Evolutionary conservation across 2,113 vertebrate genomes (phyloP), one percentile per base, ranked within the genome.

Genomic region (Salvelinus sp.): DNA sequence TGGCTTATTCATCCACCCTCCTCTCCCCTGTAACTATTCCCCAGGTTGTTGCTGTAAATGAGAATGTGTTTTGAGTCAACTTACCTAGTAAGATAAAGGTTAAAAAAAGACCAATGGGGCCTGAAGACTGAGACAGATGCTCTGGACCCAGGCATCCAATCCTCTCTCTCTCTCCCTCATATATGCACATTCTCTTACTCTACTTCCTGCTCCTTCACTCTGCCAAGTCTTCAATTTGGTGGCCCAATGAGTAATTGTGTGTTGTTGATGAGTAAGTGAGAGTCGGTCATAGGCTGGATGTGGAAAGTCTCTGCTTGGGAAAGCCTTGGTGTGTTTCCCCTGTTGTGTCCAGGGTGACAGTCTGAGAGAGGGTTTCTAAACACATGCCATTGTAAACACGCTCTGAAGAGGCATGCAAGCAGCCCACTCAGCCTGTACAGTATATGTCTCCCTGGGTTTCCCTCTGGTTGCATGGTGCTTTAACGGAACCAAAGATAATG

Each of bases 151-250:
- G 76, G 77, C 76, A 85, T 68, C 57, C 82, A 77, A 77, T 89
- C 83, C 81, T 75, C 48, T 28, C 48, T 33, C 2, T 47, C 67
- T 47, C 20, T 44, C 33, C 47, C 38, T 44, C 4, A 10, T 20
- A 20, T 18, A 27, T 3, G 28, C 2, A 18, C 64, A 3, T 44
- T 48, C 18, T 33, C 79, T 89, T 20, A 33, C 83, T 81, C 2
- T 10, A 25, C 14, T 47, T 23, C 54, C 2, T 70, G 78, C 78
- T 66, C 77, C 54, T 18, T 72, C 70, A 54, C 18, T 47, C 77
- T 90, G 91, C 88, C 92, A 92, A 89, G 80, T 88, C 78, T 92
- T 92, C 90, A 90, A 89, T 92, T 90, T 91, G 75, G 77, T 72
- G 75, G 76, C 72, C 50, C 71, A 69, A 27, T 92, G 88, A 91